phyloP scores from a whole-genome alignment of 1,140 invertebrate genomes.

The Drosophila sulfurigaster region DNA sequence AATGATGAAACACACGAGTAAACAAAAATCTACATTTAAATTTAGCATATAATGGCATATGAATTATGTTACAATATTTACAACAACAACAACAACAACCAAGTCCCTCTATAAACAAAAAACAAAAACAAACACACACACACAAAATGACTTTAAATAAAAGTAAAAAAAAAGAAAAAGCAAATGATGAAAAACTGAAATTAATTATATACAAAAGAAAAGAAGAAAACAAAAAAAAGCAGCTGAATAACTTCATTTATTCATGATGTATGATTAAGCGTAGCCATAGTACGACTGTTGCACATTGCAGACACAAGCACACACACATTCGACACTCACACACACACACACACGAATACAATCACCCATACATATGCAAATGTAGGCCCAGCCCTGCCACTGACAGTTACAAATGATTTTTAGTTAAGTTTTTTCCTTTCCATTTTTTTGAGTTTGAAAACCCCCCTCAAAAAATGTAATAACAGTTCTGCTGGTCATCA shows the following conservation, averaged over 20 bases:
- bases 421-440: no score
- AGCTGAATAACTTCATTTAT: constrained; percentile 68
- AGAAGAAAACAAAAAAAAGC: constrained; percentile 49
- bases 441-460: not conserved
- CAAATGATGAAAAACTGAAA: constrained; percentile 44
- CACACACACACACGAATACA: constrained; percentile 39
- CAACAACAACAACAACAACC: constrained; percentile 36
- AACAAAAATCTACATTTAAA: constrained; percentile 66
- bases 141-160: constrained; percentile 47
- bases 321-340: constrained; percentile 27
- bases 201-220: constrained; percentile 56
- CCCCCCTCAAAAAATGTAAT: not conserved
- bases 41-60: constrained; percentile 77
- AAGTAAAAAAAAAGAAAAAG: constrained; percentile 48
- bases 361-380: constrained; percentile 33
- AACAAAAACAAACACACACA: constrained; percentile 31
- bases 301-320: constrained; percentile 58
- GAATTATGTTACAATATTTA: constrained; percentile 80
- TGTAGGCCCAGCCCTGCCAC: constrained; percentile 26
- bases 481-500: constrained; percentile 9
- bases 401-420: constrained; percentile 64
- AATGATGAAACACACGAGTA: constrained; percentile 53
- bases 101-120: constrained; percentile 44
- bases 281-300: constrained; percentile 76
- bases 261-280: constrained; percentile 72